A percentile compares a stretch with the other conserved stretches of the same genome.
phyloP scores from a whole-genome alignment of 2,888 invertebrate species.

The Spodoptera picta region DNA sequence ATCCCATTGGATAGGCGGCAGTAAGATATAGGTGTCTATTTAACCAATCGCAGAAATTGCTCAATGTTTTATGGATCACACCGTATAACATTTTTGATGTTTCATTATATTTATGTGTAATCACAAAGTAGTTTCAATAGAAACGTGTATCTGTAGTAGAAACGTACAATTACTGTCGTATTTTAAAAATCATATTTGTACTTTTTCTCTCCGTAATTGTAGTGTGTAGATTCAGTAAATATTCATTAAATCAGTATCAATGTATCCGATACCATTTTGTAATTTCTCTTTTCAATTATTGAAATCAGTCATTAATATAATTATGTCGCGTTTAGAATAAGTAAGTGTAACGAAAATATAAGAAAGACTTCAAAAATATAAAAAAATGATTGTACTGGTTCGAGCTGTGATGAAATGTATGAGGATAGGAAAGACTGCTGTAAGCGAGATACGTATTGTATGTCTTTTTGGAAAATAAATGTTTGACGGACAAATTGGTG shows the following conservation, averaged over 20 bases:
- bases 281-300: slow-evolving; percentile 2
- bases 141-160: neutral
- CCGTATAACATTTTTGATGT: slow-evolving; percentile 9
- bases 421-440: slow-evolving; percentile 40
- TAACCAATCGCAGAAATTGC: slow-evolving; percentile 25
- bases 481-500: slow-evolving; percentile 8
- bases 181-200: too few relatives aligned
- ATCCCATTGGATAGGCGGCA: slow-evolving; percentile 14
- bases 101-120: neutral
- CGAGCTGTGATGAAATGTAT: slow-evolving; percentile 35
- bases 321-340: slow-evolving; percentile 14
- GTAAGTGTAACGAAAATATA: slow-evolving; percentile 13
- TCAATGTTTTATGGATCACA: slow-evolving; percentile 24
- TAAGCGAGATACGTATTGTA: slow-evolving; percentile 38
- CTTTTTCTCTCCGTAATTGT: too few relatives aligned
- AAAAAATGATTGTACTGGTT: slow-evolving; percentile 29
- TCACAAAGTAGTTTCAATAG: slow-evolving; percentile 7
- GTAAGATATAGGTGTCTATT: slow-evolving; percentile 24
- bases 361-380: slow-evolving; percentile 28
- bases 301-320: slow-evolving; percentile 5
- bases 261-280: neutral
- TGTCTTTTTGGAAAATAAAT: slow-evolving; percentile 39
- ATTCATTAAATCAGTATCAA: neutral
- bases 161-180: too few relatives aligned
- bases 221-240: too few relatives aligned